Evolutionary conservation across 2,888 invertebrate species (phyloP).

Genomic region (Dolichomitus sp.): DNA sequence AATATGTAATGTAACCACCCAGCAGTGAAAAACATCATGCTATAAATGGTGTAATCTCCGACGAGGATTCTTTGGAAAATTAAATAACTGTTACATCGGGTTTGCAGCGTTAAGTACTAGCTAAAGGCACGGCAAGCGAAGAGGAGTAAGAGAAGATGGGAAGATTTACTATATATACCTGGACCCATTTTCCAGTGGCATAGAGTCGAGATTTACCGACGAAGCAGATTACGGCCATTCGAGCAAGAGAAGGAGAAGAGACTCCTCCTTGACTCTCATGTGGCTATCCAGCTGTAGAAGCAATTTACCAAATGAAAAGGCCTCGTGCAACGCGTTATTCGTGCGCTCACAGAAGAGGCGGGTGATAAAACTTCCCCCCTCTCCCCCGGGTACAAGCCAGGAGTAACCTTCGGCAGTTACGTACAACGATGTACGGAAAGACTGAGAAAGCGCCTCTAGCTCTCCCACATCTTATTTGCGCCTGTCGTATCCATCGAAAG

Average conservation of each 20-base stretch:
- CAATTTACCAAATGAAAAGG: slow-evolving; percentile 72
- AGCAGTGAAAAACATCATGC: neutral
- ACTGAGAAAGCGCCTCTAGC: neutral
- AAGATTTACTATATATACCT: neutral
- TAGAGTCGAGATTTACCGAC: slow-evolving; percentile 31
- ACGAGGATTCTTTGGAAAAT: neutral
- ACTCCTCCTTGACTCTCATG: neutral
- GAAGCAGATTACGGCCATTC: slow-evolving; percentile 16
- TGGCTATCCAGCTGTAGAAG: slow-evolving; percentile 24
- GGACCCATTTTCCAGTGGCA: slow-evolving; percentile 13
- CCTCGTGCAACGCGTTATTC: slow-evolving; percentile 34
- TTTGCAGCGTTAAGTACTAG: neutral
- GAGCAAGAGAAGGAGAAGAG: neutral
- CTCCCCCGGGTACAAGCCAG: neutral
- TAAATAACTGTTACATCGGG: neutral
- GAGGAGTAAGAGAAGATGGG: neutral
- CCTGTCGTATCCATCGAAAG: neutral
- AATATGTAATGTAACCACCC: too few relatives aligned
- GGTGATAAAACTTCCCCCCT: slow-evolving; percentile 36
- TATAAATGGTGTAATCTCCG: neutral
- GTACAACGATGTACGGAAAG: slow-evolving; percentile 11
- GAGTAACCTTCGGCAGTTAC: slow-evolving; percentile 1
- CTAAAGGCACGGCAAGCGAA: neutral
- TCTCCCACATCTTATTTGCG: neutral
- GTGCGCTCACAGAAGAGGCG: neutral